These are phyloP conservation scores for Uromys caudimaculatus DNA, from an alignment of 2,797 vertebrate genomes.

Conservation along the genomic window DNA sequence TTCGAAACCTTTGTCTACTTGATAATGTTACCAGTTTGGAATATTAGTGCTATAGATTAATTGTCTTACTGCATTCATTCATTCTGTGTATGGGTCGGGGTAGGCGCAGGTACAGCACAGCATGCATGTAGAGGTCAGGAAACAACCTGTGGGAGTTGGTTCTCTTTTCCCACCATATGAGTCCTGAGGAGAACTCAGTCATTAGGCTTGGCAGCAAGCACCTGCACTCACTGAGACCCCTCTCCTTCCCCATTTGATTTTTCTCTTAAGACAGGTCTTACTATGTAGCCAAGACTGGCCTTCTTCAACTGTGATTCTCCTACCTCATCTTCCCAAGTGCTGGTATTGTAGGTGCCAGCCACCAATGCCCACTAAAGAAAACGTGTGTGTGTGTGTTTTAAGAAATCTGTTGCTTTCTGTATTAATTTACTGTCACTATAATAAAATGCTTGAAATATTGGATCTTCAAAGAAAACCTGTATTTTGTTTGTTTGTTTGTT, in stretches of 20 bases:
- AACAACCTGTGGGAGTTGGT: not conserved
- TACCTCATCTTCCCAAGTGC: not conserved
- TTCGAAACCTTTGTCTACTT: slow-evolving; percentile 13
- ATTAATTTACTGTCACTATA: not conserved
- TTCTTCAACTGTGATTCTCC: not conserved
- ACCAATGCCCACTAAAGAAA: not conserved
- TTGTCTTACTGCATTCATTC: not conserved
- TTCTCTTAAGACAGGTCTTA: not conserved
- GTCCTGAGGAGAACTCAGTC: not conserved
- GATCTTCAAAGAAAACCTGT: not conserved
- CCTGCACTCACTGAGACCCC: not conserved
- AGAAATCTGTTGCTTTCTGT: slow-evolving; percentile 8
- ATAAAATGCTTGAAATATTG: not conserved
- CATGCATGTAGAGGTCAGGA: too few species aligned
- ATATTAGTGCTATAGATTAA: not conserved
- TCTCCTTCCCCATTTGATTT: not conserved
- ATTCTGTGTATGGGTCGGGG: not conserved
- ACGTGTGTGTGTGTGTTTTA: not conserved
- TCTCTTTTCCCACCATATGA: not conserved
- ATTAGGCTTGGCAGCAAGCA: not conserved
- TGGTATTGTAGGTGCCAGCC: not conserved
- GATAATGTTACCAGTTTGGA: slow-evolving; percentile 30
- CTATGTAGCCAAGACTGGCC: not conserved
- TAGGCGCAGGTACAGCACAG: not conserved
- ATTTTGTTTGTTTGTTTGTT: not conserved